phyloP scores from a whole-genome alignment of 2,113 vertebrate genomes.

The Prunella fulvescens region DNA sequence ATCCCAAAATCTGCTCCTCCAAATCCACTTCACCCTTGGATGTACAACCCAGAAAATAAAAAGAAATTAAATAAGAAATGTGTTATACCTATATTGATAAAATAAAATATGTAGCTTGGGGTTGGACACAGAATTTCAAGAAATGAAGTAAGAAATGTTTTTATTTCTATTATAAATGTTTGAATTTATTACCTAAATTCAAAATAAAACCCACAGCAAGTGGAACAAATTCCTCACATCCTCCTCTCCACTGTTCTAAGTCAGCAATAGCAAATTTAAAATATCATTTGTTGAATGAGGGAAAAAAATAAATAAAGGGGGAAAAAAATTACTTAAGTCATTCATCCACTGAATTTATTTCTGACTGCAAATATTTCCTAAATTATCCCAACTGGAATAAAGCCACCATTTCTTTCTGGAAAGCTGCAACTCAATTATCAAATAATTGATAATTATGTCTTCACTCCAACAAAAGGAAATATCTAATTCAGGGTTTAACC shows the following conservation, averaged over 20 bases:
- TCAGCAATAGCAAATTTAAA: background rate
- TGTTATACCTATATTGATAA: too few relatives aligned
- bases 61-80: background rate
- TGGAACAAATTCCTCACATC: background rate
- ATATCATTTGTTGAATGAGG: background rate
- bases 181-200: background rate
- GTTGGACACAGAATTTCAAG: background rate
- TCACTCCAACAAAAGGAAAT: background rate
- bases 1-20: background rate
- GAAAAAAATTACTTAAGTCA: background rate
- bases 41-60: background rate
- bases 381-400: background rate
- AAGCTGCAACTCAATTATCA: background rate
- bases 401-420: background rate
- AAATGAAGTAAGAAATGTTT: background rate
- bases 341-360: background rate
- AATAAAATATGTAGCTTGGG: accelerated
- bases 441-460: background rate
- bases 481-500: background rate
- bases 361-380: background rate
- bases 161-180: too few relatives aligned
- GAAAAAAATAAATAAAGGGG: background rate
- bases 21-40: background rate
- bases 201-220: background rate
- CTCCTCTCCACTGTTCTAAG: background rate